These are phyloP conservation scores for Eudyptes chrysolophus DNA, from an alignment of 2,113 vertebrate genomes.

Conservation along the genomic window DNA sequence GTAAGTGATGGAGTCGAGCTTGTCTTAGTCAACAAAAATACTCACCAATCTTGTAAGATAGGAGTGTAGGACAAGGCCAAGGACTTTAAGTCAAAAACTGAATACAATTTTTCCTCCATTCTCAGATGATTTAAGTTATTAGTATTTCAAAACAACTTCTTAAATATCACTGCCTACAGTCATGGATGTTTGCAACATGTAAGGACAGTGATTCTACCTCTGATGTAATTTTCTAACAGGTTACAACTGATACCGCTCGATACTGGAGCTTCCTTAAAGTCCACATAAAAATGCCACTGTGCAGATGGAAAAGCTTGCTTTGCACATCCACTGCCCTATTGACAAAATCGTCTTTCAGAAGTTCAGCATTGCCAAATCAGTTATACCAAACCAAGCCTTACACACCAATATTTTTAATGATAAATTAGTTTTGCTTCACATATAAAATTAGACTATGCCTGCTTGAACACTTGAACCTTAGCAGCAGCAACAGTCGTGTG, in stretches of 20 bases:
- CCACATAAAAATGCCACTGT: neutral
- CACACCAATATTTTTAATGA: neutral
- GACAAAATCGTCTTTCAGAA: neutral
- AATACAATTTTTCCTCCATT: neutral
- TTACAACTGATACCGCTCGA: neutral
- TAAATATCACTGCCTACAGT: neutral
- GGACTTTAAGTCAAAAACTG: neutral
- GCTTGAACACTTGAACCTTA: neutral
- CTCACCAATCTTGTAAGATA: neutral
- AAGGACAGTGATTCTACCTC: neutral
- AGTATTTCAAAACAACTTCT: neutral
- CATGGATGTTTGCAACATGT: fast-evolving
- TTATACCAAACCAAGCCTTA: neutral
- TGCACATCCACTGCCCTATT: neutral
- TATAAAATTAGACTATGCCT: neutral
- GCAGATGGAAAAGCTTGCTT: neutral
- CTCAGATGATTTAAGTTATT: neutral
- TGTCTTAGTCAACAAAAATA: neutral
- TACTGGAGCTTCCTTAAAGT: neutral
- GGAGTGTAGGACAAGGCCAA: neutral
- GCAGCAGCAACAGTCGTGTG: neutral
- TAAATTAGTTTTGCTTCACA: neutral
- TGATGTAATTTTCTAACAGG: neutral
- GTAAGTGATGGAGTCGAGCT: neutral
- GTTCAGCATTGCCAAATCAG: neutral